Evolutionary conservation across 2,888 invertebrate genomes (phyloP), one percentile per base, ranked within the genome.

Genomic region (Aspidapion aeneum): DNA sequence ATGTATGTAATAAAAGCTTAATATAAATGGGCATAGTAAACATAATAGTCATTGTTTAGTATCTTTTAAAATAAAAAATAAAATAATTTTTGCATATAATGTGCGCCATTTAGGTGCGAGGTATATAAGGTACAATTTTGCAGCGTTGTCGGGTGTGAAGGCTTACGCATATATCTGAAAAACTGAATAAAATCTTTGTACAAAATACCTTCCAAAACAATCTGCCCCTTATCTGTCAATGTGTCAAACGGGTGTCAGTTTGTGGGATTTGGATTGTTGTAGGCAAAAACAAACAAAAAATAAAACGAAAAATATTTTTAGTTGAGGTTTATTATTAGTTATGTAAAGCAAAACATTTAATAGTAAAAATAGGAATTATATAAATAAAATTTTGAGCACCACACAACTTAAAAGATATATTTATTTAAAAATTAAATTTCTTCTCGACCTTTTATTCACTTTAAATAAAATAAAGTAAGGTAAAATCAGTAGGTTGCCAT

Each of bases 191-290:
- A 35, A 35, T 7, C 3, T 7, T 7, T 35, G 12, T 35, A 35
- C 35, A 35, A 35, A 35, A 64, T 74, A 74, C 74, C 74, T 74
- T 73, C 70, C 68, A 71, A 55, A 70, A 63, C 67, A 72, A 70
- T 63, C 72, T 71, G 60, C 71, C 71, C 69, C 71, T 71, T 60
- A 72, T 72, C 72, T 73, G 72, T 67, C 66, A 61, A 57, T 58
- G 62, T 63, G 66, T 63, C 64, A 63, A 65, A 63, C 61, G 50
- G 62, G 66, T 73, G 71, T 73, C 69, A 71, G 70, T 70, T 68
- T 72, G 73, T 73, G 71, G 70, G 69, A 66, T 64, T 66, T 70
- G 69, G 69, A 63, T 66, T 68, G 55, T 63, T 67, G 50, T 60
- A 48, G 55, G 55, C 17, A 62, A 63, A 58, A 65, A 60, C 64